Conservation (phyloP, 2,797 vertebrate species). For the Takifugu rubripes region DNA sequence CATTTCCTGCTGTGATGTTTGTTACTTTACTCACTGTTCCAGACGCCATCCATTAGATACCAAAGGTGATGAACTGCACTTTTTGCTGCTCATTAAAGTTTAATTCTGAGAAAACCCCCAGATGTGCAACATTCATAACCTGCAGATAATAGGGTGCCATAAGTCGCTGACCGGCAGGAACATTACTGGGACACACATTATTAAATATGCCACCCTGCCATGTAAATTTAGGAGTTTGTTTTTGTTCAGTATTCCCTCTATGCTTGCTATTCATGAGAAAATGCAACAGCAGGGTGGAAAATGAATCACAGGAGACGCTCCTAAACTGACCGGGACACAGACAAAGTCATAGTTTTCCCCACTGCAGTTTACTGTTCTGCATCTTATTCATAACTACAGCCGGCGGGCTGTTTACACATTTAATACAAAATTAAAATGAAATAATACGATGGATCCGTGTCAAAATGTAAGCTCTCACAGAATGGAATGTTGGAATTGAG, state of each 20-base stretch:
- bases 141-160: slow-evolving; percentile 40
- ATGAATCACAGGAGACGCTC: slow-evolving; percentile 53
- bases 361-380: slow-evolving; percentile 58
- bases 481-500: slow-evolving; percentile 68
- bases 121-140: slow-evolving; percentile 37
- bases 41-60: slow-evolving; percentile 26
- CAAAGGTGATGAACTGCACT: slow-evolving; percentile 41
- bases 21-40: slow-evolving; percentile 23
- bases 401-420: slow-evolving; percentile 67
- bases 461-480: slow-evolving; percentile 70
- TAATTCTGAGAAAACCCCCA: slow-evolving; percentile 33
- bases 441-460: slow-evolving; percentile 70
- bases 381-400: slow-evolving; percentile 63
- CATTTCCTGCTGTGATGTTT: slow-evolving; percentile 35
- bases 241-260: slow-evolving; percentile 48
- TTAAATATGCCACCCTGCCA: slow-evolving; percentile 41
- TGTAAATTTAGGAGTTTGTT: slow-evolving; percentile 47
- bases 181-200: slow-evolving; percentile 44
- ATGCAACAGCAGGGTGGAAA: slow-evolving; percentile 44
- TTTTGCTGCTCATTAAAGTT: slow-evolving; percentile 49
- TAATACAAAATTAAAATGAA: slow-evolving; percentile 70
- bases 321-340: slow-evolving; percentile 55
- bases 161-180: slow-evolving; percentile 50
- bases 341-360: slow-evolving; percentile 18
- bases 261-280: slow-evolving; percentile 61